Evolutionary conservation across 2,888 invertebrate genomes (phyloP), one percentile per base, ranked within the genome.

Genomic region (Deroplatys truncata): DNA sequence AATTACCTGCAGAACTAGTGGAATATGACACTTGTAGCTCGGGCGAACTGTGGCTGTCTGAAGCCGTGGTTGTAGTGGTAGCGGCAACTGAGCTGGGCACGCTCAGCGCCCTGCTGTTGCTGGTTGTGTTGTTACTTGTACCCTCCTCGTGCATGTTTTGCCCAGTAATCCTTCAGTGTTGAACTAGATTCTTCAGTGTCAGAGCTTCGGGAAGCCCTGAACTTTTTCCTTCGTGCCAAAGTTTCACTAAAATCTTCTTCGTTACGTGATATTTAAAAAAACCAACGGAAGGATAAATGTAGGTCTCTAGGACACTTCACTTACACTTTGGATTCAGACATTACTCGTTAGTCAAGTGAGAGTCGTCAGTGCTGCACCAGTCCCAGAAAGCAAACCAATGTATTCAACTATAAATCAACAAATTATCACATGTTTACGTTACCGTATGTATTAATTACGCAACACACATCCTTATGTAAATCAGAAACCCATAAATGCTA

Each of bases 271-370:
- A 90, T 90, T 90, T 93, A 93, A 93, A 94, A 94, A 94, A 95
- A 94, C 95, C 93, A 95, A 95, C 95, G 95, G 94, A 95, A 95
- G 95, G 95, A 94, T 92, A 94, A 96, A 97, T 96, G 96, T 97
- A 97, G 97, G 97, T 97, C 96, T 97, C 95, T 97, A 96, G 97
- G 97, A 96, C 97, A 97, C 96, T 96, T 96, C 96, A 96, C 96
- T 96, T 96, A 96, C 96, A 96, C 96, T 96, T 95, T 96, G 95
- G 96, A 96, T 95, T 95, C 95, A 95, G 95, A 96, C 95, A 95
- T 95, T 94, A 96, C 96, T 95, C 93, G 94, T 94, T 94, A 95
- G 94, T 96, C 96, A 96, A 96, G 95, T 94, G 94, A 95, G 94
- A 94, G 94, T 95, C 96, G 8, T 49, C 56, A 86, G 56, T 72